Percentiles rank a stretch among this genome's conserved stretches.
Conservation (phyloP, 2,797 vertebrate genomes). For the Hoplostethus atlanticus region DNA sequence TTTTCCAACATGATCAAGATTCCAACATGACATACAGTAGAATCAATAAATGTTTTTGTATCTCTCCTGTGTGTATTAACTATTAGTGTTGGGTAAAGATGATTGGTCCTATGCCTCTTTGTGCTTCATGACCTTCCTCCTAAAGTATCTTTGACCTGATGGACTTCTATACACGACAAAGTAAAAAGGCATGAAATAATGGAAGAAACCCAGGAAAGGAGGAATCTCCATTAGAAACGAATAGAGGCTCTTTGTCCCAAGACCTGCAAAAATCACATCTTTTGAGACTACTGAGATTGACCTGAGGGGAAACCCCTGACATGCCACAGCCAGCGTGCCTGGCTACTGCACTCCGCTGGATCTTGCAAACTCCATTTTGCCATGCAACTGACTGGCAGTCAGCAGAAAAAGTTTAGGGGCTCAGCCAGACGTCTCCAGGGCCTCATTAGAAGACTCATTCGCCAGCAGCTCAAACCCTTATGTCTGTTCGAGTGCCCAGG, state of each 20-base stretch:
- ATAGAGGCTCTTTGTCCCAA: conserved; percentile 43
- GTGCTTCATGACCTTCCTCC: neutral
- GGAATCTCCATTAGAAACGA: conserved; percentile 52
- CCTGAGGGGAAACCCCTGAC: conserved; percentile 19
- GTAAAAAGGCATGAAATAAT: conserved; percentile 3
- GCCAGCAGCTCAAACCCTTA: conserved; percentile 60
- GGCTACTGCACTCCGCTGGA: conserved; percentile 25
- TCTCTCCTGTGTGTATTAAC: neutral
- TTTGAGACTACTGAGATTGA: neutral
- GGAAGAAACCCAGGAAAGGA: conserved; percentile 35
- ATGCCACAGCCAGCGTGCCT: conserved; percentile 28
- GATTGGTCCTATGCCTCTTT: neutral
- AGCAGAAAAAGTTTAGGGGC: conserved; percentile 46
- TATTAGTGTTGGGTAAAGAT: neutral
- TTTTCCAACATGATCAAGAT: neutral
- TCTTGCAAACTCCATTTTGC: conserved; percentile 28
- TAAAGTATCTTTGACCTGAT: neutral
- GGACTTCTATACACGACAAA: neutral
- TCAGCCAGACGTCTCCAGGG: conserved; percentile 64
- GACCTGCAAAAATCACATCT: conserved; percentile 17
- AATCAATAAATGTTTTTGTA: neutral
- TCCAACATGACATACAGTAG: neutral
- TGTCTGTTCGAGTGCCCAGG: conserved; percentile 57
- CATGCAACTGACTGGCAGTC: conserved; percentile 62
- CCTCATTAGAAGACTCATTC: conserved; percentile 60